These are phyloP conservation scores for Caloenas nicobarica DNA, from an alignment of 2,113 vertebrate genomes.

Conservation along the genomic window DNA sequence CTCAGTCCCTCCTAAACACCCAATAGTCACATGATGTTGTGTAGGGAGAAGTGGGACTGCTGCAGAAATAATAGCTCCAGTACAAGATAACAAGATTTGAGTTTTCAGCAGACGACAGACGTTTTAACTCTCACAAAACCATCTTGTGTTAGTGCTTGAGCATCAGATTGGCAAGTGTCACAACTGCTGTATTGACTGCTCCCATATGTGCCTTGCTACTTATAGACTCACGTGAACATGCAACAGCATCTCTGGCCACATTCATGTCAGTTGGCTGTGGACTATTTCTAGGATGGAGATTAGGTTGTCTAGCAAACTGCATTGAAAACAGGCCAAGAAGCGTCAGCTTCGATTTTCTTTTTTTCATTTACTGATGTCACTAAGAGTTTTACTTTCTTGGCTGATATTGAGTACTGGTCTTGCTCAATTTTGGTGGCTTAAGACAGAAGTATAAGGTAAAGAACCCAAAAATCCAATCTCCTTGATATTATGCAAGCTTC, in stretches of 20 bases:
- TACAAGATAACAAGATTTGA: not conserved
- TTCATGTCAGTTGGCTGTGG: not conserved
- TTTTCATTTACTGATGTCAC: not conserved
- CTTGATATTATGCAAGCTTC: not conserved
- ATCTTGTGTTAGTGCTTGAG: not conserved
- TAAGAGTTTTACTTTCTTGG: not conserved
- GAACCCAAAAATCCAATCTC: not conserved
- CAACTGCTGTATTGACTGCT: not conserved
- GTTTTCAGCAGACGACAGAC: not conserved
- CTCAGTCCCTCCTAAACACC: not conserved
- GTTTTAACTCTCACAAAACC: not conserved
- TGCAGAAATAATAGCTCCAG: not conserved
- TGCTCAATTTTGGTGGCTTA: not conserved
- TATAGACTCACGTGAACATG: fast-evolving
- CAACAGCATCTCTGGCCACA: not conserved
- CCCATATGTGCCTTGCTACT: not conserved
- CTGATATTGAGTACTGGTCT: not conserved
- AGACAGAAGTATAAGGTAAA: not conserved
- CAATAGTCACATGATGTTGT: not conserved
- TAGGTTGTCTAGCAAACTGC: not conserved
- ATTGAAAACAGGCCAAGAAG: not conserved
- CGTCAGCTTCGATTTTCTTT: not conserved
- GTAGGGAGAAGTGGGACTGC: not conserved
- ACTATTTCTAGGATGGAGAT: not conserved
- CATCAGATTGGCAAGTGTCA: not conserved